Evolutionary conservation across 2,888 invertebrate species (phyloP), one percentile per base, ranked within the genome.

Genomic region (Zeuzera pyrina): DNA sequence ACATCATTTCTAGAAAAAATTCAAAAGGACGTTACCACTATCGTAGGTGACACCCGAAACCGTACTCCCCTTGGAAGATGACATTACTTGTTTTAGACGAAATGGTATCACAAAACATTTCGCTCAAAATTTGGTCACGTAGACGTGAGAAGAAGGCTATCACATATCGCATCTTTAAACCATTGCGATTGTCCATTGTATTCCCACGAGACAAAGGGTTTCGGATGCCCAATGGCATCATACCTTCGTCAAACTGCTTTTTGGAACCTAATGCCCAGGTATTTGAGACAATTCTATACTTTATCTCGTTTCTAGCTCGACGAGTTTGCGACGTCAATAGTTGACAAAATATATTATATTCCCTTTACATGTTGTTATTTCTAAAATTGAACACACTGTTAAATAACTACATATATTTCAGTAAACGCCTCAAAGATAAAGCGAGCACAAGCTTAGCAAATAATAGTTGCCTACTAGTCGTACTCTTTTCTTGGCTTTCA

Each of bases 91-190:
- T 73, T 73, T 71, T 50, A 52, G 58, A 60, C 56, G 59, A 56
- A 60, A 59, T 57, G 62, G 62, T 57, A 52, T 60, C 62, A 56
- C 72, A 70, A 73, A 76, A 73, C 68, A 68, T 77, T 76, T 71
- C 66, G 64, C 66, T 68, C 59, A 62, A 74, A 81, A 77, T 78
- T 81, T 77, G 76, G 77, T 81, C 79, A 81, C 81, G 81, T 81
- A 73, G 52, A 49, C 52, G 53, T 52, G 48, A 55, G 42, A 54
- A 31, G 52, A 55, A 57, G 72, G 67, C 66, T 67, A 67, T 77
- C 71, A 74, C 71, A 68, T 78, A 76, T 78, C 79, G 72, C 65
- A 63, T 78, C 73, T 69, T 67, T 57, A 58, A 72, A 65, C 67
- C 68, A 71, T 73, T 67, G 67, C 76, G 62, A 72, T 72, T 73